Conservation (phyloP, 2,888 invertebrate species). For the Esperia sulphurella region DNA sequence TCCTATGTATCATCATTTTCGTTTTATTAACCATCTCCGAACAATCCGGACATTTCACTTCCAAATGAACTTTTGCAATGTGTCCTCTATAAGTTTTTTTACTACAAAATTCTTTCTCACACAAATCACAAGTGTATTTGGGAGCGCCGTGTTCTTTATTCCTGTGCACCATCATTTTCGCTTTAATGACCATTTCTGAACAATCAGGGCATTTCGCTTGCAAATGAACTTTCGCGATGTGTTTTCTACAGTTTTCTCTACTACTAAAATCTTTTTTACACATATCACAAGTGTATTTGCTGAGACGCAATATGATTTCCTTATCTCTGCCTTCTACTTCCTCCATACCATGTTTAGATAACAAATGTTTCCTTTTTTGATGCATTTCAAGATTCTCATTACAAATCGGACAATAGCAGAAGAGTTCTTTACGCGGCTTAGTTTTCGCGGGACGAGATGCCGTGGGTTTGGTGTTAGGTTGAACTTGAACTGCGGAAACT, state of each 20-base stretch:
- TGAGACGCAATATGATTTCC: background rate
- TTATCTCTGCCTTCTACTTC: background rate
- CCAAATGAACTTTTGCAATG: constrained; percentile 18
- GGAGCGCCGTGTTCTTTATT: background rate
- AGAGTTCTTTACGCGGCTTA: too few species aligned
- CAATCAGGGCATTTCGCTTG: background rate
- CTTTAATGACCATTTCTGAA: background rate
- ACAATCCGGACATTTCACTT: background rate
- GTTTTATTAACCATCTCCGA: background rate
- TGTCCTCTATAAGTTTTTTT: background rate
- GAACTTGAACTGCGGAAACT: too few species aligned
- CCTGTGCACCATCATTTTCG: background rate
- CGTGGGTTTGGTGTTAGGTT: too few species aligned
- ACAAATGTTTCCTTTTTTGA: background rate
- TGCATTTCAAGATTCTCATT: background rate
- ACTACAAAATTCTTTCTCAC: background rate
- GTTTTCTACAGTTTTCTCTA: background rate
- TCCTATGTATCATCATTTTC: background rate
- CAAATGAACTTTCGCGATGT: background rate
- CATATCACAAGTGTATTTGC: background rate
- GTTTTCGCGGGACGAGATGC: too few species aligned
- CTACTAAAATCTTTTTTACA: background rate
- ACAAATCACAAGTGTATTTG: background rate
- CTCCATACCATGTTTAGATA: background rate
- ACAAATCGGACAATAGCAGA: background rate